phyloP scores from a whole-genome alignment of 2,888 invertebrate genomes.

The Sipha maydis region DNA sequence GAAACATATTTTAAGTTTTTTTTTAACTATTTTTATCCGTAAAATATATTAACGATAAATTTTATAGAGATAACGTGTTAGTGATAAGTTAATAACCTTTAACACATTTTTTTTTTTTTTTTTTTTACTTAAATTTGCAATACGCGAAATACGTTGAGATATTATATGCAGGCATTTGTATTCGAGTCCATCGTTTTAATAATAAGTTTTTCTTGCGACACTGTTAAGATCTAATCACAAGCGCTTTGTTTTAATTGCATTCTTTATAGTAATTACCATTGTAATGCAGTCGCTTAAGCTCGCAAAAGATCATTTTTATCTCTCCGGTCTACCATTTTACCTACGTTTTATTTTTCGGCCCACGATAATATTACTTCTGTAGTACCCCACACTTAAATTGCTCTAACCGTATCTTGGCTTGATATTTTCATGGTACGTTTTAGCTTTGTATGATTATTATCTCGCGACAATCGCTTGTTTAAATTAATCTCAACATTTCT shows the following conservation, averaged over 20 bases:
- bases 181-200: neutral
- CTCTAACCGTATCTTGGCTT: neutral
- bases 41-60: too few relatives aligned
- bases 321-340: neutral
- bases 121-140: neutral
- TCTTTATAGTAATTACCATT: neutral
- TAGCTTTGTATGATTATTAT: neutral
- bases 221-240: neutral
- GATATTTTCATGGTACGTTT: constrained; percentile 5
- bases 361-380: neutral
- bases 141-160: too few relatives aligned
- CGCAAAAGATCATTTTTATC: constrained; percentile 6
- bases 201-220: neutral
- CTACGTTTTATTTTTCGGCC: neutral
- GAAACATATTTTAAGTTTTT: too few relatives aligned
- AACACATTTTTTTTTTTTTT: neutral
- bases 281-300: neutral
- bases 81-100: too few relatives aligned
- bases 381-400: neutral
- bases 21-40: too few relatives aligned
- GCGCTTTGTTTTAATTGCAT: neutral
- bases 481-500: neutral
- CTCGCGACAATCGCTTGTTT: constrained; percentile 22
- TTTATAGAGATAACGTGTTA: too few relatives aligned
- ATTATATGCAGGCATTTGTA: too few relatives aligned